phyloP scores from a whole-genome alignment of 2,113 vertebrate genomes.

The Thalassoma bifasciatum region DNA sequence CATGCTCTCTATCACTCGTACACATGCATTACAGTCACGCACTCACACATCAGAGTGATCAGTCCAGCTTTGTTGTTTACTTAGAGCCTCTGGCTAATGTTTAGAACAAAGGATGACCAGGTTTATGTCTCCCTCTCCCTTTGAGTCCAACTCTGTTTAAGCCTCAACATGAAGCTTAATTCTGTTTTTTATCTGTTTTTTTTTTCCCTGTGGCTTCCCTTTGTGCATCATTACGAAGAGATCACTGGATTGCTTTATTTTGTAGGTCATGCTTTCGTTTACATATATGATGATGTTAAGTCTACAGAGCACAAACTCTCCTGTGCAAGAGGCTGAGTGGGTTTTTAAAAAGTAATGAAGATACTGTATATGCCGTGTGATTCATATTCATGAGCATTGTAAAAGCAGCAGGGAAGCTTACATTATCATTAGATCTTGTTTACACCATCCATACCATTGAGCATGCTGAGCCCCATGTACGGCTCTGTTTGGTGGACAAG shows the following conservation, averaged over 20 bases:
- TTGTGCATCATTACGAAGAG: slow-evolving; percentile 18
- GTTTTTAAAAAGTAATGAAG: slow-evolving; percentile 22
- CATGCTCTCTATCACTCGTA: background rate
- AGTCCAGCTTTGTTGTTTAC: slow-evolving; percentile 61
- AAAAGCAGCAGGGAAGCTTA: background rate
- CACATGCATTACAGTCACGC: slow-evolving; percentile 7
- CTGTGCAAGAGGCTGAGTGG: background rate
- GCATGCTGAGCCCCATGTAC: background rate
- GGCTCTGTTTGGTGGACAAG: background rate
- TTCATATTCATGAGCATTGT: slow-evolving; percentile 4
- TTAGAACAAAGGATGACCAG: slow-evolving; percentile 51
- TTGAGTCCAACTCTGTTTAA: background rate
- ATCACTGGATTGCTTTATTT: slow-evolving; percentile 44
- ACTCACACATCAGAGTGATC: slow-evolving; percentile 35
- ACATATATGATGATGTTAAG: slow-evolving; percentile 13
- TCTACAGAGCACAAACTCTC: slow-evolving; percentile 2
- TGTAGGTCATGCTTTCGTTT: slow-evolving; percentile 48
- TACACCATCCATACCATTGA: background rate
- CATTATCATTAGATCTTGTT: background rate
- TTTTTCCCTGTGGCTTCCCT: background rate
- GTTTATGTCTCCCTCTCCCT: slow-evolving; percentile 12
- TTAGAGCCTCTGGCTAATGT: slow-evolving; percentile 61
- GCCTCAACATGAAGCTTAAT: slow-evolving; percentile 3
- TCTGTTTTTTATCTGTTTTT: slow-evolving; percentile 4
- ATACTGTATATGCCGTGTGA: background rate